Evolutionary conservation across 2,797 vertebrate genomes (phyloP).

Genomic region (Ambastaia sidthimunki): DNA sequence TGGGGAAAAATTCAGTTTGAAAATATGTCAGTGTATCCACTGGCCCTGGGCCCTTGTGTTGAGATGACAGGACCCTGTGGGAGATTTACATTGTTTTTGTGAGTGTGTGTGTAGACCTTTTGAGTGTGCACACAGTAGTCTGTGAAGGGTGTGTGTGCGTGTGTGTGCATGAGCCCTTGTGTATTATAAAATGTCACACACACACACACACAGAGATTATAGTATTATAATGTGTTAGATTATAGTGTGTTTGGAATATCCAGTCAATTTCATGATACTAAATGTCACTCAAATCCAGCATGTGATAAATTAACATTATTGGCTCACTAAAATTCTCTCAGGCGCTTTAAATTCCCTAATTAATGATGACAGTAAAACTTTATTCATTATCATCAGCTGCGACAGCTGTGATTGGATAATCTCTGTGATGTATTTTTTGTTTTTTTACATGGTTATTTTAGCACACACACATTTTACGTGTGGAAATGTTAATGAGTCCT

Average conservation of each 20-base stretch:
- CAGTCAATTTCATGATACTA: background rate
- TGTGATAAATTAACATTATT: conserved; percentile 10
- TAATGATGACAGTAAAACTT: conserved; percentile 40
- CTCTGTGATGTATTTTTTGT: too few species aligned
- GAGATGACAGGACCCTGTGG: conserved; percentile 5
- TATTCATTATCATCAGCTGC: conserved; percentile 1
- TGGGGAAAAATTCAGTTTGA: conserved; percentile 25
- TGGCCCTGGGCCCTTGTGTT: background rate
- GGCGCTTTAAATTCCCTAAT: conserved; percentile 15
- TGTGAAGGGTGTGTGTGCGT: background rate
- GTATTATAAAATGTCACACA: background rate
- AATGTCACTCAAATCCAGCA: conserved; percentile 4
- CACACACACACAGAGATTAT: background rate
- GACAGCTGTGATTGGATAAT: background rate
- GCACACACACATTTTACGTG: too few species aligned
- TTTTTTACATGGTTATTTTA: too few species aligned
- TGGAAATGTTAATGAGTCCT: too few species aligned
- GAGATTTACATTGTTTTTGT: background rate
- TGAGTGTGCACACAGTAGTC: background rate
- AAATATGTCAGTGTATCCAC: conserved; percentile 16
- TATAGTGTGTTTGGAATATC: background rate
- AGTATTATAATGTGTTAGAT: background rate
- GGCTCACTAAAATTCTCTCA: background rate
- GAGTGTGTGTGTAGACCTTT: conserved; percentile 5
- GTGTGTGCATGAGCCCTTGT: background rate